These are phyloP conservation scores for Nemoura dubitans DNA, from an alignment of 2,888 invertebrate species.

Conservation along the genomic window DNA sequence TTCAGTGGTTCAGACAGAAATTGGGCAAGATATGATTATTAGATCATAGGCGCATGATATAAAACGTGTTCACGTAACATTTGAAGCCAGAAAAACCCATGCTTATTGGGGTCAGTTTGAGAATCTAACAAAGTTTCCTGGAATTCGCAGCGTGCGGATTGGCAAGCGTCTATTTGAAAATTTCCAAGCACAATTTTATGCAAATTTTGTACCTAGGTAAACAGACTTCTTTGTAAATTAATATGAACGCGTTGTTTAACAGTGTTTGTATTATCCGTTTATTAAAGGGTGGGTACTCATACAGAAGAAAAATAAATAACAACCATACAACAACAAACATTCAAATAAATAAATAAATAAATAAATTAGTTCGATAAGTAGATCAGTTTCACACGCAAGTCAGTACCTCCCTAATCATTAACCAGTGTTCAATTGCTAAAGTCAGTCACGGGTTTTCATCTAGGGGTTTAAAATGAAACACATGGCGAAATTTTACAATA, in stretches of 20 bases:
- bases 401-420: background rate
- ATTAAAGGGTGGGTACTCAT: background rate
- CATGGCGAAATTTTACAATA: background rate
- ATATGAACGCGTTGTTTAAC: background rate
- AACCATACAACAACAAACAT: background rate
- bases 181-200: background rate
- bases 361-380: background rate
- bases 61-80: background rate
- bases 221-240: background rate
- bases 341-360: conserved; percentile 12
- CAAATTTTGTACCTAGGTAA: background rate
- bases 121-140: background rate
- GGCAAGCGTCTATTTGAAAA: too few relatives aligned
- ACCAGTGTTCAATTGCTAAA: background rate
- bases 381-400: background rate
- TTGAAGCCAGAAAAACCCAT: background rate
- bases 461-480: background rate
- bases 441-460: background rate
- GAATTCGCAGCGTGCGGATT: background rate
- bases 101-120: background rate
- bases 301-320: background rate
- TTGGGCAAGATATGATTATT: background rate
- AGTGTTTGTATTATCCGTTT: background rate
- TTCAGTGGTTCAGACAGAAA: background rate
- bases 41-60: background rate